A percentile compares a stretch with the other conserved stretches of the same genome.
These are phyloP conservation scores for Bombylius major DNA, from an alignment of 2,888 invertebrate genomes.

Conservation along the genomic window DNA sequence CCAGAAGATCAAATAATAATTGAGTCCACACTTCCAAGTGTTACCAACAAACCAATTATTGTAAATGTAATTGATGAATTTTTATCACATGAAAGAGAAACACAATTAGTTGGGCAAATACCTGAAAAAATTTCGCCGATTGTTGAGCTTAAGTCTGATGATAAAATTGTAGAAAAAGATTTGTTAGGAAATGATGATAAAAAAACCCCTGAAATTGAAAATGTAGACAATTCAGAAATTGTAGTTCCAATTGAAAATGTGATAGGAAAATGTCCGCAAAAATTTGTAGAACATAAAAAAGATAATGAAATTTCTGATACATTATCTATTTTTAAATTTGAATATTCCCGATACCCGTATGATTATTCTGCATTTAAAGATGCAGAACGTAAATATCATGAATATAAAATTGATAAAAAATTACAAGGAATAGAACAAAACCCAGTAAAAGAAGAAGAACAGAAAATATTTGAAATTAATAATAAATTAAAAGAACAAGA, in stretches of 20 bases:
- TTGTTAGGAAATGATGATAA: neutral
- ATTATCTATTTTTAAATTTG: neutral
- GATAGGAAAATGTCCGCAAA: neutral
- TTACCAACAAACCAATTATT: too few species aligned
- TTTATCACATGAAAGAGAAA: neutral
- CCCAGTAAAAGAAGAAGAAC: neutral
- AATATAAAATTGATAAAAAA: conserved; percentile 1
- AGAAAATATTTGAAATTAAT: neutral
- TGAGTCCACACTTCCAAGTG: too few species aligned
- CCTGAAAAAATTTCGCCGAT: neutral
- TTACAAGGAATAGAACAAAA: neutral
- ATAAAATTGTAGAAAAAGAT: too few species aligned
- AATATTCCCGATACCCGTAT: neutral
- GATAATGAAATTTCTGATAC: too few species aligned
- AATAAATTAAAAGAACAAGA: conserved; percentile 7
- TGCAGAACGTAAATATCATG: conserved; percentile 7
- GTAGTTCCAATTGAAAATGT: neutral
- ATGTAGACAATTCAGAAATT: too few species aligned
- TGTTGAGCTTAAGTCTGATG: neutral
- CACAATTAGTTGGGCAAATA: neutral
- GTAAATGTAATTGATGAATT: neutral
- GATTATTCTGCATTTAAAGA: conserved; percentile 5
- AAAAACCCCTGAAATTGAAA: neutral
- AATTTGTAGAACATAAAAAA: neutral
- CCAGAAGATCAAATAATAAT: too few species aligned